phyloP scores from a whole-genome alignment of 2,797 vertebrate genomes.

The Dryobates pubescens region DNA sequence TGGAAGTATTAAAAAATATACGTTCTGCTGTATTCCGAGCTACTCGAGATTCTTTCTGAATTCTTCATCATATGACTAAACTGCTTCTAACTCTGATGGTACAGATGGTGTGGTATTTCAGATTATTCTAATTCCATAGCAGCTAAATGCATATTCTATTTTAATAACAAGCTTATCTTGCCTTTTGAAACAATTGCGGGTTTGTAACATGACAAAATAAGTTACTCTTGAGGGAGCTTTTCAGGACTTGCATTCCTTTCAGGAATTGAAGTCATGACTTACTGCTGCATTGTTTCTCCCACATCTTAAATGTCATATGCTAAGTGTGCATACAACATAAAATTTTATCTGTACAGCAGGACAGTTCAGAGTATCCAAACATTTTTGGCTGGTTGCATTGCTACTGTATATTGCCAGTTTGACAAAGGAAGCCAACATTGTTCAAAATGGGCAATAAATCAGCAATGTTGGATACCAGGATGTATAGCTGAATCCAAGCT shows the following conservation, averaged over 20 bases:
- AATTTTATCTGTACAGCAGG: not conserved
- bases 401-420: slow-evolving; percentile 38
- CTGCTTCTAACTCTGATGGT: not conserved
- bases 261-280: not conserved
- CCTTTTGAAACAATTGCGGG: slow-evolving; percentile 40
- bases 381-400: slow-evolving; percentile 26
- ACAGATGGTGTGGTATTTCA: slow-evolving; percentile 54
- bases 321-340: not conserved
- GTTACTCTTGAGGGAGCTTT: not conserved
- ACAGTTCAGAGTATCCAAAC: not conserved
- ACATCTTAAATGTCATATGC: not conserved
- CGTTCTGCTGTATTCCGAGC: not conserved
- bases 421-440: slow-evolving; percentile 12
- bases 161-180: slow-evolving; percentile 39
- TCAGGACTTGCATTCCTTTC: slow-evolving; percentile 40
- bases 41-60: slow-evolving; percentile 33
- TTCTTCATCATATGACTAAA: slow-evolving; percentile 48
- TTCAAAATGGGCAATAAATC: not conserved
- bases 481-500: not conserved
- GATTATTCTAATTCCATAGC: slow-evolving; percentile 46
- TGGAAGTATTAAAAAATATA: slow-evolving; percentile 36
- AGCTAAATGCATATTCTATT: slow-evolving; percentile 42
- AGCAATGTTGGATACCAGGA: not conserved
- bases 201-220: slow-evolving; percentile 31
- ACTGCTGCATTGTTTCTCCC: not conserved